Conservation (phyloP, 2,113 vertebrate species). For the Tenrec ecaudatus region DNA sequence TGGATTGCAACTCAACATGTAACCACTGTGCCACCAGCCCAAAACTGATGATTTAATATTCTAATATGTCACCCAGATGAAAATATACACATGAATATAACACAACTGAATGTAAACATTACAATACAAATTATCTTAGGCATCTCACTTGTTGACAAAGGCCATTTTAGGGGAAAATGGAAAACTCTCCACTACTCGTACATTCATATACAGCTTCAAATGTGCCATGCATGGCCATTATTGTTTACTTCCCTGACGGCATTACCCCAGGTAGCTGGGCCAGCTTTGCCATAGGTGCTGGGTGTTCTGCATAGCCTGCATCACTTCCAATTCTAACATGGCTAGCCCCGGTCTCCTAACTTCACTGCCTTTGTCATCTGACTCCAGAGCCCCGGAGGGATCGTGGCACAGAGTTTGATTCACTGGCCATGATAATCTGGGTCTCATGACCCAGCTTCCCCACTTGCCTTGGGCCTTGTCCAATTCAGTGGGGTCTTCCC, state of each 20-base stretch:
- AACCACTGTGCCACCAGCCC: too few species aligned
- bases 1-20: neutral
- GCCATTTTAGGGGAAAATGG: neutral
- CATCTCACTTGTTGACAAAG: neutral
- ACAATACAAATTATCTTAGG: neutral
- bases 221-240: accelerated
- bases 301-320: conserved; percentile 84
- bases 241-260: neutral
- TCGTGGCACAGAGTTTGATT: conserved; percentile 79
- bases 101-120: neutral
- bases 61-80: too few species aligned
- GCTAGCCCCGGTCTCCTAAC: conserved; percentile 65
- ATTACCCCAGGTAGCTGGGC: conserved; percentile 73
- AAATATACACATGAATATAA: neutral
- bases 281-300: conserved; percentile 74
- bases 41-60: neutral
- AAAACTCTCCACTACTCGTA: accelerated
- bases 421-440: conserved; percentile 77
- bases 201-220: neutral
- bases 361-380: conserved; percentile 75
- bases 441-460: conserved; percentile 78
- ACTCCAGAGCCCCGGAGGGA: conserved; percentile 79
- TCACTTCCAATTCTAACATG: conserved; percentile 80
- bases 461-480: conserved; percentile 81
- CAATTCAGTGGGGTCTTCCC: conserved; percentile 40